These are phyloP conservation scores for Aurelia aurita DNA, from an alignment of 30 jellyfish, hydroid and myxozoan genomes.

Conservation along the genomic window DNA sequence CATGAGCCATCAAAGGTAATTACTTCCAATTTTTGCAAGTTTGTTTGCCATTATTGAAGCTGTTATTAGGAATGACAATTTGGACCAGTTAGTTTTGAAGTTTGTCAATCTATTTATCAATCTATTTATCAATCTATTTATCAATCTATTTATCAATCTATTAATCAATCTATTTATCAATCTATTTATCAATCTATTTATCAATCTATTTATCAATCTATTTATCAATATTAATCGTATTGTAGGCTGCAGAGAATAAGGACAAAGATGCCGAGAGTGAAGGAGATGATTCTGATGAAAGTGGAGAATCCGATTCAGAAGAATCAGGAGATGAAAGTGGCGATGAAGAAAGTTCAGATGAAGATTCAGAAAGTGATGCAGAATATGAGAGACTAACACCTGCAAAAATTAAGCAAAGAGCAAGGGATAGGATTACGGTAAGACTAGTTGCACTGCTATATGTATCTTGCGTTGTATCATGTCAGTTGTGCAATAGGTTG, in stretches of 20 bases:
- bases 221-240: neutral
- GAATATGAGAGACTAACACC: slow-evolving; percentile 84
- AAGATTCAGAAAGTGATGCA: slow-evolving; percentile 79
- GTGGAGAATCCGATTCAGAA: slow-evolving; percentile 17
- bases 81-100: no score
- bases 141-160: no score
- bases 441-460: neutral
- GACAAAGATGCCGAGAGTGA: neutral
- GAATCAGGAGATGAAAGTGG: slow-evolving; percentile 63
- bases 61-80: no score
- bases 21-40: no score
- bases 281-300: slow-evolving; percentile 30
- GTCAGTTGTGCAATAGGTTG: neutral
- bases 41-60: no score
- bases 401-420: slow-evolving; percentile 80
- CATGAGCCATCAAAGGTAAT: no score
- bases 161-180: neutral
- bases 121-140: no score
- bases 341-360: slow-evolving; percentile 51
- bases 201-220: no score
- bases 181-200: no score
- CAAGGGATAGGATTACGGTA: slow-evolving; percentile 85
- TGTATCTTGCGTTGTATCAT: no score
- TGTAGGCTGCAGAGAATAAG: neutral
- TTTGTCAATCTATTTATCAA: no score